A percentile compares a stretch with the other conserved stretches of the same genome.
phyloP scores from a whole-genome alignment of 64 coral and sea anemone species.

The Pachyseris speciosa region DNA sequence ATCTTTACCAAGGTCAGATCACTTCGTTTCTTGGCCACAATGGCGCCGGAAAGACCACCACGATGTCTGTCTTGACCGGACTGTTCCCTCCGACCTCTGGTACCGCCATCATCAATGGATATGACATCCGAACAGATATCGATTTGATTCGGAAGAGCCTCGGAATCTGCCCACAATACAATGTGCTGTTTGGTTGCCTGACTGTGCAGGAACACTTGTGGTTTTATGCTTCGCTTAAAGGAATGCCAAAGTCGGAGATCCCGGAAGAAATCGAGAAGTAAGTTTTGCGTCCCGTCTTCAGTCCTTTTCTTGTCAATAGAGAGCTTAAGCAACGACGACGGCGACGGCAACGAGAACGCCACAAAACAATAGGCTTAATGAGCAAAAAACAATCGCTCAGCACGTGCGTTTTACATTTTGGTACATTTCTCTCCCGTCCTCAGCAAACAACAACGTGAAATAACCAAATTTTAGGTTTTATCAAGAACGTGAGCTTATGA shows the following conservation, averaged over 20 bases:
- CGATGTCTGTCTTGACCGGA: constrained; percentile 96
- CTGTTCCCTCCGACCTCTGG: constrained; percentile 91
- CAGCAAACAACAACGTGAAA: too few species aligned
- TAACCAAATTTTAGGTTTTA: too few species aligned
- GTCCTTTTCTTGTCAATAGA: too few species aligned
- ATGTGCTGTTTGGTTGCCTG: constrained; percentile 95
- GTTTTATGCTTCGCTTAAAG: constrained; percentile 95
- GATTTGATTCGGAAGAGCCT: constrained; percentile 89
- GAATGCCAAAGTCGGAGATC: constrained; percentile 80
- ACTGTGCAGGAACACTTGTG: constrained; percentile 95
- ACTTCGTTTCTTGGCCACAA: constrained; percentile 98
- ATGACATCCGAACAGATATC: constrained; percentile 89
- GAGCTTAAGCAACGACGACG: too few species aligned
- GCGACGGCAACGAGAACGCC: too few species aligned
- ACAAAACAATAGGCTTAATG: too few species aligned
- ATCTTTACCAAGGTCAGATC: constrained; percentile 95
- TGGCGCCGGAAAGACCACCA: constrained; percentile 97
- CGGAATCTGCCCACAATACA: constrained; percentile 98
- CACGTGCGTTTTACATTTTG: too few species aligned
- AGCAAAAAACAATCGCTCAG: too few species aligned
- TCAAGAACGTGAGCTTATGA: too few species aligned
- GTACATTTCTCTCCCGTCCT: too few species aligned
- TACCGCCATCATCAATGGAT: constrained; percentile 89
- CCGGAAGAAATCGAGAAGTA: constrained; percentile 95
- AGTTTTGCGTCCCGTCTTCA: too few species aligned